Evolutionary conservation across 2,888 invertebrate species (phyloP).

Genomic region (Saturnia pavonia): DNA sequence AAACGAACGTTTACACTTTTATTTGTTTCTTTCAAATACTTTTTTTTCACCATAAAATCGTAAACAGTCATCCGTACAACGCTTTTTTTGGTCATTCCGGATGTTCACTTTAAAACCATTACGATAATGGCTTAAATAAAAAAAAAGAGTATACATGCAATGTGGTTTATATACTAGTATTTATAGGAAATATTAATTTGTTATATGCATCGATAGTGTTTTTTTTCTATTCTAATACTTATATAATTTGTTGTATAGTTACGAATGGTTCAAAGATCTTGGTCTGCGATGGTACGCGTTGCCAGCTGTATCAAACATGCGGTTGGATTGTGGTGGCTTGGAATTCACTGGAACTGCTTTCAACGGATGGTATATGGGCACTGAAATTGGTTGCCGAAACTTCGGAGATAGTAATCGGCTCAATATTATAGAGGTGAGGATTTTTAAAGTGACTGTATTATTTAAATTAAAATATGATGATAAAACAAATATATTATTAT

Average conservation of each 20-base stretch:
- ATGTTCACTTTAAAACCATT: background rate
- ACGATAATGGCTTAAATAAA: background rate
- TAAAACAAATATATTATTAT: background rate
- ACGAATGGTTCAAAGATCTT: slow-evolving; percentile 93
- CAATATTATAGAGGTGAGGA: slow-evolving; percentile 91
- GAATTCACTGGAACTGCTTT: slow-evolving; percentile 96
- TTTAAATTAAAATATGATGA: background rate
- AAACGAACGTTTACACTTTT: background rate
- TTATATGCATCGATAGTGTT: background rate
- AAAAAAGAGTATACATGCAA: background rate
- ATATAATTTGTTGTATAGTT: slow-evolving; percentile 77
- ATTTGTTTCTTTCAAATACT: background rate
- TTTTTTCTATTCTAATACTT: background rate
- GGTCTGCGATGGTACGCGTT: slow-evolving; percentile 93
- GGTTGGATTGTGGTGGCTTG: slow-evolving; percentile 96
- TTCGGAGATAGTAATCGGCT: slow-evolving; percentile 92
- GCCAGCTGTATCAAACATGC: slow-evolving; percentile 95
- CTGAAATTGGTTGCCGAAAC: slow-evolving; percentile 96
- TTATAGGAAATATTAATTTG: no score
- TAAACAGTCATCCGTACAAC: background rate
- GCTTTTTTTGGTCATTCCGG: background rate
- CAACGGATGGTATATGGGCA: slow-evolving; percentile 99
- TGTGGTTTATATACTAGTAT: no score
- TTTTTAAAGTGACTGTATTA: background rate
- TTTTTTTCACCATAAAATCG: no score